Evolutionary conservation across 2,888 invertebrate genomes (phyloP).

Genomic region (Sphaerophoria taeniata): DNA sequence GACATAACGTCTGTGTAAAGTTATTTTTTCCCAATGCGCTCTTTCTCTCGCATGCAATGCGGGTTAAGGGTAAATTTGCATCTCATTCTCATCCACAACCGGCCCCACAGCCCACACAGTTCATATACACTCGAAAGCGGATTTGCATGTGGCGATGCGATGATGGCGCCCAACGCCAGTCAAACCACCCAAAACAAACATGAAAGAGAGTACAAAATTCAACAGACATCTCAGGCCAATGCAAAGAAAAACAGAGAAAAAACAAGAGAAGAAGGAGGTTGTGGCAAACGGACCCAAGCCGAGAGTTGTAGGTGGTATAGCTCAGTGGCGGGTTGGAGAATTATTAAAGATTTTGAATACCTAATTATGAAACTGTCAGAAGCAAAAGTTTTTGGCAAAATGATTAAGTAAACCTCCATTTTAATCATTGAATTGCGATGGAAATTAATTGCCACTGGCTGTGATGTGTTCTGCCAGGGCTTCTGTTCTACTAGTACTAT

Average conservation of each 20-base stretch:
- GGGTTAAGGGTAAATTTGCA: background rate
- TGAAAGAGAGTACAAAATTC: conserved; percentile 35
- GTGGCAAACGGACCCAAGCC: conserved; percentile 17
- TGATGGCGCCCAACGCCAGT: conserved; percentile 27
- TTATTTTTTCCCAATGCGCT: conserved; percentile 47
- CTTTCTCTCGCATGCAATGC: conserved; percentile 35
- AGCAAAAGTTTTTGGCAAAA: conserved; percentile 80
- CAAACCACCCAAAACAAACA: conserved; percentile 16
- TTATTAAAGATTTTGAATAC: conserved; percentile 83
- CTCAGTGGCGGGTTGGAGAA: conserved; percentile 62
- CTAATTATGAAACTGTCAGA: conserved; percentile 84
- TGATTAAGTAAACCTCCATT: conserved; percentile 75
- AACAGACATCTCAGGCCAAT: conserved; percentile 11
- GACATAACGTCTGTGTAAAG: conserved; percentile 21
- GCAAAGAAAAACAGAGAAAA: conserved; percentile 4
- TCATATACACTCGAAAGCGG: conserved; percentile 21
- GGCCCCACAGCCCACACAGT: conserved; percentile 6
- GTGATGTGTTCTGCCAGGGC: conserved; percentile 70
- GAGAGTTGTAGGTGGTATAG: conserved; percentile 69
- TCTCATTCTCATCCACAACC: background rate
- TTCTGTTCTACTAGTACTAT: conserved; percentile 57
- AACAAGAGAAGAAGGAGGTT: conserved; percentile 14
- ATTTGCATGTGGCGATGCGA: conserved; percentile 38
- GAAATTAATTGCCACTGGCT: conserved; percentile 74
- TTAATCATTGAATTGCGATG: conserved; percentile 75